Conservation (phyloP, 2,888 invertebrate species). For the Penaeus monodon region DNA sequence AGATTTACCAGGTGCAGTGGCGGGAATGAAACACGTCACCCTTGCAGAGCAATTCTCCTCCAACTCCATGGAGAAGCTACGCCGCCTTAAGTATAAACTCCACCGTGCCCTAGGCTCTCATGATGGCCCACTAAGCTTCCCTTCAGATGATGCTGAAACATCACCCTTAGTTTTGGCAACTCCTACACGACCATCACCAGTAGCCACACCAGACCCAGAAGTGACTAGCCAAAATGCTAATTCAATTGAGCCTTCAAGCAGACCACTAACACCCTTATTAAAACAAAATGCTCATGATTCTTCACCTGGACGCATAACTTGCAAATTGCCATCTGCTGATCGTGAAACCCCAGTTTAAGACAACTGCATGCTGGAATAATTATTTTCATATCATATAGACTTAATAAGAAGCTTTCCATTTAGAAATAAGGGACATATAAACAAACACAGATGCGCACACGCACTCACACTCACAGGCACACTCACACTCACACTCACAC, state of each 20-base stretch:
- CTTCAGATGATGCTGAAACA: conserved; percentile 54
- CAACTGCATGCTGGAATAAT: conserved; percentile 1
- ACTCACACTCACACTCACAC: background rate
- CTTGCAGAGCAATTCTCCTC: conserved; percentile 59
- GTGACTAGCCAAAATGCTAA: background rate
- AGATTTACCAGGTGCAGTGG: conserved; percentile 39
- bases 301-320: conserved; percentile 40
- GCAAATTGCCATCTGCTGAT: conserved; percentile 32
- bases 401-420: conserved; percentile 5
- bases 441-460: background rate
- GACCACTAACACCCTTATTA: conserved; percentile 36
- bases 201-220: conserved; percentile 24
- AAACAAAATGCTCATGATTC: conserved; percentile 38
- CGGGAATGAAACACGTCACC: conserved; percentile 40
- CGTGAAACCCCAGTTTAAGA: conserved; percentile 51
- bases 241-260: conserved; percentile 15
- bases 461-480: background rate
- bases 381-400: background rate
- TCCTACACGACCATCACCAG: conserved; percentile 21
- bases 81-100: conserved; percentile 53
- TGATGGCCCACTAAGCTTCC: conserved; percentile 28
- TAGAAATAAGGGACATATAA: background rate
- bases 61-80: conserved; percentile 56
- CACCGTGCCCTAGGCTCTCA: conserved; percentile 59
- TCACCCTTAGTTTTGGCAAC: conserved; percentile 60